Percentiles rank a stretch among this genome's conserved stretches.
Evolutionary conservation across 2,113 vertebrate species (phyloP).

Genomic region (Trematomus loennbergii): DNA sequence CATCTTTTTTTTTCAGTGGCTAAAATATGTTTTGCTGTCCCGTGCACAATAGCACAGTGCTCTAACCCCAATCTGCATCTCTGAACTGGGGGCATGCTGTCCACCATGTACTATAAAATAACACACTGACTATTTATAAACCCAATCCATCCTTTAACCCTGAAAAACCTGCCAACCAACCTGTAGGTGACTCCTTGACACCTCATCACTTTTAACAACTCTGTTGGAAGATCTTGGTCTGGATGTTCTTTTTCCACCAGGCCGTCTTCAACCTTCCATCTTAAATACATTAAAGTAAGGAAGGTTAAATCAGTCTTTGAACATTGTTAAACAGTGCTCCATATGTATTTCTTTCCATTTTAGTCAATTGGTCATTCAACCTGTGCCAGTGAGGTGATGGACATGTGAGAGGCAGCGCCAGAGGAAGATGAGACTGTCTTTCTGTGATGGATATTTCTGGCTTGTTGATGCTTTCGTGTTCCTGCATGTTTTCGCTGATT

Average conservation of each 20-base stretch:
- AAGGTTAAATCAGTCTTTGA: not conserved
- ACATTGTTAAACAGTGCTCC: not conserved
- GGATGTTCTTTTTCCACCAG: conserved; percentile 64
- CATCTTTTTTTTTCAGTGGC: too few species aligned
- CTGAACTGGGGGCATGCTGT: too few species aligned
- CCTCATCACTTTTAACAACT: conserved; percentile 89
- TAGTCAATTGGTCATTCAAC: conserved; percentile 51
- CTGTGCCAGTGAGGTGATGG: conserved; percentile 90
- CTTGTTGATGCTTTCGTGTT: not conserved
- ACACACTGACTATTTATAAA: too few species aligned
- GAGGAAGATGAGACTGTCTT: conserved; percentile 79
- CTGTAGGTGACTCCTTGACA: conserved; percentile 88
- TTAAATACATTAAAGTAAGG: conserved; percentile 59
- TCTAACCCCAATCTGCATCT: too few species aligned
- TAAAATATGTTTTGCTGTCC: too few species aligned
- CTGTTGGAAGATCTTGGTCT: conserved; percentile 68
- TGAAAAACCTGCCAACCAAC: conserved; percentile 61
- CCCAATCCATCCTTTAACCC: not conserved
- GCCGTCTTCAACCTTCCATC: conserved; percentile 85
- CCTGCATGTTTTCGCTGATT: not conserved
- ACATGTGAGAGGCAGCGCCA: conserved; percentile 86
- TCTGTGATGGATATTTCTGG: not conserved
- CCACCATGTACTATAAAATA: too few species aligned
- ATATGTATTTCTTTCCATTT: not conserved
- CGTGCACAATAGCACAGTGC: too few species aligned